Percentiles rank a stretch among this genome's conserved stretches.
Evolutionary conservation across 2,888 invertebrate species (phyloP).

Genomic region (Caenorhabditis doughertyi): DNA sequence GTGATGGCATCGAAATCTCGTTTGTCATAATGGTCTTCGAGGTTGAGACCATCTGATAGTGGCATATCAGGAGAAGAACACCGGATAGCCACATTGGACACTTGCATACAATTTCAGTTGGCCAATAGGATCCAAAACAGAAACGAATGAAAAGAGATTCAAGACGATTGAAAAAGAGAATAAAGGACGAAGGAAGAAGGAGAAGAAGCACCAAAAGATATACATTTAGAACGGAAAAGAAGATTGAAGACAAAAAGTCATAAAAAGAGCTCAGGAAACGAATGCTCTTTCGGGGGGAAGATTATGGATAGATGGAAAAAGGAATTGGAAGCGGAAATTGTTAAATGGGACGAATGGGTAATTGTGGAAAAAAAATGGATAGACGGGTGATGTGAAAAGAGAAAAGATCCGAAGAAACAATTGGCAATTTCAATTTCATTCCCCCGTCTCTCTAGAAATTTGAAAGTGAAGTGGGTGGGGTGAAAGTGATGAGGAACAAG

Average conservation of each 20-base stretch:
- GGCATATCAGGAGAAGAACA: constrained; percentile 63
- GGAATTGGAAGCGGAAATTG: constrained; percentile 7
- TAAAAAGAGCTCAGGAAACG: constrained; percentile 15
- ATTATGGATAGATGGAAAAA: constrained; percentile 15
- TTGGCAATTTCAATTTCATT: constrained; percentile 60
- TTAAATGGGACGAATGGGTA: constrained; percentile 19
- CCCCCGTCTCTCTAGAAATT: not conserved
- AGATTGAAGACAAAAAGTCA: constrained; percentile 35
- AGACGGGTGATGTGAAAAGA: constrained; percentile 35
- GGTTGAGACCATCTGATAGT: constrained; percentile 55
- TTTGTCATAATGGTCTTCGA: constrained; percentile 63
- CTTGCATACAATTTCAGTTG: constrained; percentile 17
- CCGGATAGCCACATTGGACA: constrained; percentile 60
- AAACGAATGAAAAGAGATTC: not conserved
- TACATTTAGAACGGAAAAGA: not conserved
- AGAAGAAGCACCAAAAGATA: not conserved
- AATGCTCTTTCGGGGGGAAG: constrained; percentile 1
- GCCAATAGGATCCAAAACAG: constrained; percentile 26
- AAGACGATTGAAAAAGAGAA: constrained; percentile 2
- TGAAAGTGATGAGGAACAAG: constrained; percentile 54
- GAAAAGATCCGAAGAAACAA: constrained; percentile 37
- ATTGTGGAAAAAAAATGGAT: constrained; percentile 32
- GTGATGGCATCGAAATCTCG: constrained; percentile 66
- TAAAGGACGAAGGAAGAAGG: not conserved
- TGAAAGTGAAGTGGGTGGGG: constrained; percentile 27